Conservation (phyloP, 2,113 vertebrate genomes). For the Haemorhous mexicanus region DNA sequence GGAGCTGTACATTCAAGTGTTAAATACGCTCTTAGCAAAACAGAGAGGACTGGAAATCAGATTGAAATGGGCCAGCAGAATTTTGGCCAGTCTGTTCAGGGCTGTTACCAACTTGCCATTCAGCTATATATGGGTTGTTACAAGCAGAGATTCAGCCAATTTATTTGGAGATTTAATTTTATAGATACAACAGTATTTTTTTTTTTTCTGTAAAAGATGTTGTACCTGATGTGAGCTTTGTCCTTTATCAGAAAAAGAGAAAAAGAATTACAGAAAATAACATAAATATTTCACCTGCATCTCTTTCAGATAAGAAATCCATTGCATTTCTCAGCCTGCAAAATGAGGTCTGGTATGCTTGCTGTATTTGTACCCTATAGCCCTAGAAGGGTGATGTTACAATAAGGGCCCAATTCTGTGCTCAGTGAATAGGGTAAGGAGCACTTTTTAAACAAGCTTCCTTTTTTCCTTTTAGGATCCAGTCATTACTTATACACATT, state of each 20-base stretch:
- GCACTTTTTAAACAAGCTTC: not conserved
- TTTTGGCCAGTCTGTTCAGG: not conserved
- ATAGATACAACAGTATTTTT: not conserved
- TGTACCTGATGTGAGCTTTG: not conserved
- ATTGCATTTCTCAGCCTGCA: not conserved
- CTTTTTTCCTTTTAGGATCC: not conserved
- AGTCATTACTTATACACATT: not conserved
- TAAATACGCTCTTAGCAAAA: not conserved
- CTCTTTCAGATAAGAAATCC: conserved; percentile 18
- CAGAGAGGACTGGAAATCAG: not conserved
- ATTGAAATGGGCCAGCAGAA: not conserved
- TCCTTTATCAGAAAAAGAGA: not conserved
- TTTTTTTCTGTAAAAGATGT: not conserved
- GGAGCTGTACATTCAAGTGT: not conserved
- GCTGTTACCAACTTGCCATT: not conserved
- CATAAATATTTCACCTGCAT: not conserved
- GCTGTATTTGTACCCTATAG: not conserved
- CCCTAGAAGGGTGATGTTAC: not conserved
- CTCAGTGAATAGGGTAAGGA: not conserved
- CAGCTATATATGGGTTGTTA: not conserved
- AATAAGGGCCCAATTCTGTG: not conserved
- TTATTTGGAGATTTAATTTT: not conserved
- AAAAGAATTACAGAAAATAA: not conserved
- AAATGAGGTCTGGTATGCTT: not conserved
- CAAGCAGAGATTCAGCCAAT: not conserved